A percentile compares a stretch with the other conserved stretches of the same genome.
Evolutionary conservation across 2,888 invertebrate genomes (phyloP).

Genomic region (Aelia acuminata): DNA sequence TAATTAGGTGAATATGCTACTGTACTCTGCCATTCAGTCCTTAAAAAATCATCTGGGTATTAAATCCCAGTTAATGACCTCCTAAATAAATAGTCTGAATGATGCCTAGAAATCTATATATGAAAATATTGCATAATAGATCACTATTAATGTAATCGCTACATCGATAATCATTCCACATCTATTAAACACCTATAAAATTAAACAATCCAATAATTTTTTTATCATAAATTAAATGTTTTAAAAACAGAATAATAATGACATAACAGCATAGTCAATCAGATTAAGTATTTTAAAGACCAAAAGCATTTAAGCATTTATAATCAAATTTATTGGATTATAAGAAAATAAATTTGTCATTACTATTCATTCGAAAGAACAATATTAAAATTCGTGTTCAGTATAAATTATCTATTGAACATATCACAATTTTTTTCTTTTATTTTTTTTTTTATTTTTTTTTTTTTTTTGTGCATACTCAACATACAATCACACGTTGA

Average conservation of each 20-base stretch:
- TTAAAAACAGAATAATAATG: slow-evolving; percentile 13
- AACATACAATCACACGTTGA: slow-evolving; percentile 52
- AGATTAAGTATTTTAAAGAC: background rate
- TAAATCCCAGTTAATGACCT: background rate
- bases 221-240: background rate
- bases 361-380: slow-evolving; percentile 27
- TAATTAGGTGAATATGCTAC: background rate
- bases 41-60: background rate
- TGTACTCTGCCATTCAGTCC: background rate
- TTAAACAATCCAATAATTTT: background rate
- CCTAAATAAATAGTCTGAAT: background rate
- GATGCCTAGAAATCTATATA: background rate
- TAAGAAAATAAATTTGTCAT: slow-evolving; percentile 36
- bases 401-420: slow-evolving; percentile 40
- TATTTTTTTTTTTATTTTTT: background rate
- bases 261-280: background rate
- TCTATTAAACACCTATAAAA: slow-evolving; percentile 13
- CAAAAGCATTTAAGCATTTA: no score
- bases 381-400: background rate
- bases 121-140: background rate
- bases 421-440: slow-evolving; percentile 54
- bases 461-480: slow-evolving; percentile 56
- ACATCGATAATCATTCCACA: slow-evolving; percentile 10
- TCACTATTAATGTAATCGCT: background rate
- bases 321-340: background rate